Percentiles rank a stretch among this genome's conserved stretches.
These are phyloP conservation scores for Onychostoma macrolepis DNA, from an alignment of 2,113 vertebrate species.

Conservation along the genomic window DNA sequence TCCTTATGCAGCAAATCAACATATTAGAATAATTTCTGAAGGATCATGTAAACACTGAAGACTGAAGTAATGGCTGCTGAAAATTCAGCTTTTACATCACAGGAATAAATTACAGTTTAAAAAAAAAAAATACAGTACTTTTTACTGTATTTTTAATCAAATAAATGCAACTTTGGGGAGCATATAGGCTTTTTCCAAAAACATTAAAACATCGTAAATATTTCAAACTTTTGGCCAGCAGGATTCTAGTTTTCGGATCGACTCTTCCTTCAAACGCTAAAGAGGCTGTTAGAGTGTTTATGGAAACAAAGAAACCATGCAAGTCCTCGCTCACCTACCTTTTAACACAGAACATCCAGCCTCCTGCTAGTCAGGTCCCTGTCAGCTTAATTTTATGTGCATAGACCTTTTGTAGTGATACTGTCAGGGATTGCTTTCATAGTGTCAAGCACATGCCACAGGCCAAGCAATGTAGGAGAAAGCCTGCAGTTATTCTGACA, in stretches of 20 bases:
- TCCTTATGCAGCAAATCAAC: too few species aligned
- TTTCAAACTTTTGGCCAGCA: not conserved
- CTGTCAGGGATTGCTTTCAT: slow-evolving; percentile 47
- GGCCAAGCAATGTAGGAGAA: slow-evolving; percentile 43
- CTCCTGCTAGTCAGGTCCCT: slow-evolving; percentile 43
- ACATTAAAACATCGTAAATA: too few species aligned
- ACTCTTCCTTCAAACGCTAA: not conserved
- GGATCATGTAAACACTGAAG: too few species aligned
- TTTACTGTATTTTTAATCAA: too few species aligned
- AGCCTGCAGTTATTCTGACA: slow-evolving; percentile 49
- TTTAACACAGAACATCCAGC: slow-evolving; percentile 43
- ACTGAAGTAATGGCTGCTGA: too few species aligned
- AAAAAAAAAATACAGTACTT: too few species aligned
- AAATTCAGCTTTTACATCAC: too few species aligned
- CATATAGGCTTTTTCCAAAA: not conserved
- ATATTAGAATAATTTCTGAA: too few species aligned
- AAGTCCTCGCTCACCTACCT: slow-evolving; percentile 11
- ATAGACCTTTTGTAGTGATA: slow-evolving; percentile 49
- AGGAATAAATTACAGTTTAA: not conserved
- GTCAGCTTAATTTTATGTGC: slow-evolving; percentile 57
- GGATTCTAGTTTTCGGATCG: not conserved
- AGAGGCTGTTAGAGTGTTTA: not conserved
- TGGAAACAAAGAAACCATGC: slow-evolving; percentile 2
- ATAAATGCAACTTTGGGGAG: too few species aligned
- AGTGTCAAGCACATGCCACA: slow-evolving; percentile 46